Conservation (phyloP, 2,797 vertebrate species). For the Urosaurus nigricauda region DNA sequence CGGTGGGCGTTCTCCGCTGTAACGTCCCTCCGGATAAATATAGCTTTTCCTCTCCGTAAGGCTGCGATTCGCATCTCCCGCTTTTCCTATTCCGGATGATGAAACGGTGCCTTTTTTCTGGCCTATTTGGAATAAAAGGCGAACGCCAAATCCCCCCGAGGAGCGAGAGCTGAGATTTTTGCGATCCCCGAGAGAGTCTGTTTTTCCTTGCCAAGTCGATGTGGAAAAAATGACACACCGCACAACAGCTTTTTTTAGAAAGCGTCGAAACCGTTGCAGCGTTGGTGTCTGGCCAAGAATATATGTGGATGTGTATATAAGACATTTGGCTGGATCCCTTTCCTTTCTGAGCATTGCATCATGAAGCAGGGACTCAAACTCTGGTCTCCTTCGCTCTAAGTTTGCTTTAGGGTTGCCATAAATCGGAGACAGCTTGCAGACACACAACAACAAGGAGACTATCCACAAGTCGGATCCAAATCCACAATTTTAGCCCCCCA, state of each 20-base stretch:
- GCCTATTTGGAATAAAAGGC: constrained; percentile 15
- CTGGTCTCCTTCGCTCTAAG: too few relatives aligned
- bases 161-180: not conserved
- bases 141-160: constrained; percentile 1
- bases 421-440: too few relatives aligned
- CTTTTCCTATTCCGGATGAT: not conserved
- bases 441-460: too few relatives aligned
- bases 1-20: constrained; percentile 9
- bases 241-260: not conserved
- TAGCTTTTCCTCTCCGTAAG: not conserved
- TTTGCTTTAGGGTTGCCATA: too few relatives aligned
- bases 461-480: too few relatives aligned
- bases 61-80: not conserved
- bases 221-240: constrained; percentile 13
- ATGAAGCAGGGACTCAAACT: not conserved
- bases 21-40: constrained; percentile 27
- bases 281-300: not conserved
- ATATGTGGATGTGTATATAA: not conserved
- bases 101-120: not conserved
- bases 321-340: not conserved
- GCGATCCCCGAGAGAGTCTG: too few relatives aligned
- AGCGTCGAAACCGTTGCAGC: not conserved
- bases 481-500: too few relatives aligned
- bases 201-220: not conserved
- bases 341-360: not conserved